Base-by-base conservation (phyloP, 2,888 invertebrate species). In the Blastobasis adustella region DNA sequence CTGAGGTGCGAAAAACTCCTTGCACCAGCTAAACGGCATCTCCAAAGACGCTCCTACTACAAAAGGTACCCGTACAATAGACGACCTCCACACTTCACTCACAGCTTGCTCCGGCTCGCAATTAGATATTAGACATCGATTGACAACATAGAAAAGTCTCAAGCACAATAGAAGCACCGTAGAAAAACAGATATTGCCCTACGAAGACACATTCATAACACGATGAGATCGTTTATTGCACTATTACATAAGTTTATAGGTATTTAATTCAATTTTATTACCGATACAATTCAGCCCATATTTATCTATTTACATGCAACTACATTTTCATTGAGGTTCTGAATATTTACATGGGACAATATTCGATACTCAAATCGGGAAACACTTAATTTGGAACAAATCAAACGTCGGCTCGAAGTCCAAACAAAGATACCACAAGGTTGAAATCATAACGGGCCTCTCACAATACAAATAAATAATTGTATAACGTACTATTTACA, bases 181-280 rank as follows among this genome's bases (percentile, higher is more conserved):
- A 64, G 56, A 59, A 58, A 52, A 52, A 49, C 54, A 54, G 54
- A 54, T 53, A 65, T 67, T 67, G 62, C 66, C 58, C 56, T 62
- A 60, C 47, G 52, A 55, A 56, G 52, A 66, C 55, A 63, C 61
- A 57, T 61, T 58, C 54, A 61, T 58, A 48, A 54, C 56, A 50
- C 49, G 46, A 62, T 55, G 76, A 78, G 78, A 79, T 76, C 79
- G 73, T 67, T 60, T 76, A 75, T 76, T 77, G 73, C 74, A 76
- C 74, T 69, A 62, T 58, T 58, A 39, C 23, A 10, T 23, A 51
- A 46, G 44, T 23, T 23, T 23, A 23, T 23, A 23, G 23, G 23
- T 23, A 47, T 10, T 36, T 42, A 36, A 41, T 41, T 47, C 49
- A 43, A 7, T 45, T 23, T 36, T 9, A 39, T 7, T 45, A 40